phyloP scores from a whole-genome alignment of 1,140 invertebrate genomes.

The Drosophila paulistorum region DNA sequence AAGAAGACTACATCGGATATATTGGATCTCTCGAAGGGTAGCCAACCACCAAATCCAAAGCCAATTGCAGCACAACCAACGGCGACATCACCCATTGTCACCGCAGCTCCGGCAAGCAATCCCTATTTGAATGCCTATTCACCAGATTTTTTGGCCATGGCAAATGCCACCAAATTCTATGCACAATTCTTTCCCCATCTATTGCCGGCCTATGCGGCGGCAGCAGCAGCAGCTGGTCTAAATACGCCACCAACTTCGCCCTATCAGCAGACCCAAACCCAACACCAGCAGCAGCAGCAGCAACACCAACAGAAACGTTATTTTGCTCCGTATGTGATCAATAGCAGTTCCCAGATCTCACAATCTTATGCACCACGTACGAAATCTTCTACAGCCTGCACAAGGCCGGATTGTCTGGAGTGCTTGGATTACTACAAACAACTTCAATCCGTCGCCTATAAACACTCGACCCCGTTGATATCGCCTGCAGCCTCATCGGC shows the following conservation, averaged over 20 bases:
- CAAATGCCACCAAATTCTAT: constrained; percentile 79
- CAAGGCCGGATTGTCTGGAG: constrained; percentile 60
- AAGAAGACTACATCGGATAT: constrained; percentile 39
- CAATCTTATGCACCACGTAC: constrained; percentile 20
- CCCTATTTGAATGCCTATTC: constrained; percentile 39
- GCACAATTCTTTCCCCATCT: constrained; percentile 77
- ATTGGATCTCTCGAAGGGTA: constrained; percentile 73
- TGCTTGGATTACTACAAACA: constrained; percentile 70
- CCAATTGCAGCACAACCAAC: not conserved
- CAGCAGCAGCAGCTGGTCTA: constrained; percentile 56
- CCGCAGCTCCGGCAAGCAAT: not conserved
- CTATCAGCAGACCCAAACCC: constrained; percentile 40
- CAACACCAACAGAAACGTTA: constrained; percentile 65
- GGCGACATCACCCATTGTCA: not conserved
- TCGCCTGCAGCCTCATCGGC: constrained; percentile 67
- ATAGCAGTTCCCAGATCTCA: constrained; percentile 29
- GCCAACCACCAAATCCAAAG: constrained; percentile 2
- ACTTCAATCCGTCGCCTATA: constrained; percentile 41
- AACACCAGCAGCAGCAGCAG: constrained; percentile 39
- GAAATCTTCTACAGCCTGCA: constrained; percentile 38
- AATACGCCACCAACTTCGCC: constrained; percentile 67
- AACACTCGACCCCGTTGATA: constrained; percentile 48
- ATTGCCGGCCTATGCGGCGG: constrained; percentile 68
- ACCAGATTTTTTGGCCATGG: constrained; percentile 70
- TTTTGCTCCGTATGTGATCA: constrained; percentile 75